Percentiles rank a stretch among this genome's conserved stretches.
Evolutionary conservation across 2,797 vertebrate species (phyloP).

Genomic region (Octomys mimax): DNA sequence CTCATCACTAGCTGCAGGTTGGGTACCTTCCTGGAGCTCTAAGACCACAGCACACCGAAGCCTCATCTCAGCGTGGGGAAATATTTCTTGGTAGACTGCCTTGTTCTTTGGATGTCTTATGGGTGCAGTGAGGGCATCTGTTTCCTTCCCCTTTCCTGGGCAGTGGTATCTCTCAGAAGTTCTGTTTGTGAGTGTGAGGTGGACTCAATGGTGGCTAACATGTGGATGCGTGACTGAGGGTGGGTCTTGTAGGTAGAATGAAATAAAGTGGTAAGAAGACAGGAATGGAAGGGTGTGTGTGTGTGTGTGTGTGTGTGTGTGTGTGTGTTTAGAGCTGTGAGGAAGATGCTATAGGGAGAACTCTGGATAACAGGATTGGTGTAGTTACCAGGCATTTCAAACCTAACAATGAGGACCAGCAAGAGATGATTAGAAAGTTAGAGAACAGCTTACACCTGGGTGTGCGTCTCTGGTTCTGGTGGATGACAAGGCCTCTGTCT

Average conservation of each 20-base stretch:
- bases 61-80: neutral
- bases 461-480: neutral
- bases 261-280: neutral
- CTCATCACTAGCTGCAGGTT: neutral
- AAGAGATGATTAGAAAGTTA: neutral
- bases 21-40: neutral
- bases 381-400: neutral
- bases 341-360: neutral
- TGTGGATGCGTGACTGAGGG: neutral
- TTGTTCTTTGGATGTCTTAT: neutral
- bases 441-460: neutral
- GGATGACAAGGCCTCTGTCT: conserved; percentile 46
- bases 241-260: neutral
- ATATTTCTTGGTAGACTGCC: neutral
- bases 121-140: neutral
- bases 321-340: neutral
- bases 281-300: neutral
- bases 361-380: neutral
- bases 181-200: neutral
- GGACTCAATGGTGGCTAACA: neutral
- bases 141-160: neutral
- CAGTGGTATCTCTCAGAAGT: neutral
- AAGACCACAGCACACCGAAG: neutral
- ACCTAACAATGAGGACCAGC: neutral
- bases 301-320: neutral